Evolutionary conservation across 2,888 invertebrate species (phyloP).

Genomic region (Craniophora ligustri): DNA sequence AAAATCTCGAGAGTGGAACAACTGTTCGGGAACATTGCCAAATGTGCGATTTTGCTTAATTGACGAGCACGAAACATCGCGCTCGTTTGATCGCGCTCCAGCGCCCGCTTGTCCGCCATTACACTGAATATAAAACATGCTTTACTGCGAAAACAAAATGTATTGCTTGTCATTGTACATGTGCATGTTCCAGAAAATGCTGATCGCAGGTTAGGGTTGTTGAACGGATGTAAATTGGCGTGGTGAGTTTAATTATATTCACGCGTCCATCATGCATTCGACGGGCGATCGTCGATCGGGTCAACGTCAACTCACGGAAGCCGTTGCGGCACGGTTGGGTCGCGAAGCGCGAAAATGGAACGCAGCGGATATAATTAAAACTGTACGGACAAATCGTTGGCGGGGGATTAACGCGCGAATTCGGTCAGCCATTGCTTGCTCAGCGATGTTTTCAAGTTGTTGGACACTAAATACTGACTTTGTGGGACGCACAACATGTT

Average conservation of each 20-base stretch:
- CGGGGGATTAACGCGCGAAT: conserved; percentile 78
- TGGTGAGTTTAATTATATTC: conserved; percentile 61
- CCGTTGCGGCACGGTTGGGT: conserved; percentile 69
- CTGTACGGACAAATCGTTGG: conserved; percentile 79
- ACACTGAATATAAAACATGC: conserved; percentile 68
- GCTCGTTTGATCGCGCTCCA: conserved; percentile 79
- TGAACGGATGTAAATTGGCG: conserved; percentile 68
- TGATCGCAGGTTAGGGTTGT: conserved; percentile 59
- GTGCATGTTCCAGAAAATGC: conserved; percentile 35
- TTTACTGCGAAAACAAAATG: conserved; percentile 56
- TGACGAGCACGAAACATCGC: conserved; percentile 79
- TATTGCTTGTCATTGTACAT: conserved; percentile 50
- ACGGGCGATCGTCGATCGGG: conserved; percentile 71
- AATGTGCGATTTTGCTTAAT: conserved; percentile 83
- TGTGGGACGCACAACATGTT: not conserved
- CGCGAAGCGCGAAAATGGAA: conserved; percentile 82
- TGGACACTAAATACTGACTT: conserved; percentile 39
- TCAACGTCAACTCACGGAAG: conserved; percentile 78
- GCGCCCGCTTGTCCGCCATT: conserved; percentile 60
- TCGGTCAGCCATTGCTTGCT: conserved; percentile 69
- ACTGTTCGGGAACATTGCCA: conserved; percentile 83
- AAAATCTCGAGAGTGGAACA: conserved; percentile 71
- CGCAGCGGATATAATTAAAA: conserved; percentile 87
- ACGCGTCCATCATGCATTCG: conserved; percentile 66
- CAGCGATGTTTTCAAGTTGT: conserved; percentile 49